Evolutionary conservation across 2,797 vertebrate species (phyloP).

Genomic region (Gymnocypris eckloni): DNA sequence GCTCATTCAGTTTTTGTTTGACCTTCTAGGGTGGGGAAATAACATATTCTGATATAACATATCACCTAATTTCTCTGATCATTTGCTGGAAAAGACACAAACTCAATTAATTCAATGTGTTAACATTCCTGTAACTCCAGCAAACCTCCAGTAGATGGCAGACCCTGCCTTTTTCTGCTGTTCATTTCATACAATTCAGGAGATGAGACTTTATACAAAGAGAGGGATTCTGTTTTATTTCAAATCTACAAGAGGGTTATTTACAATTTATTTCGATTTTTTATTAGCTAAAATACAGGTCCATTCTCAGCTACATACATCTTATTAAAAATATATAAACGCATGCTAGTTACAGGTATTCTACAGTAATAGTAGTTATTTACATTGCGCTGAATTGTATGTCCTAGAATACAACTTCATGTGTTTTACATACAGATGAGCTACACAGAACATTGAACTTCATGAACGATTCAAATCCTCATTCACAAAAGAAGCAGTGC

Average conservation of each 20-base stretch:
- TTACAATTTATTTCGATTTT: slow-evolving; percentile 54
- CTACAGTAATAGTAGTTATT: slow-evolving; percentile 73
- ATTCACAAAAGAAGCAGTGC: slow-evolving; percentile 78
- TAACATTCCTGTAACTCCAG: not conserved
- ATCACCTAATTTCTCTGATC: not conserved
- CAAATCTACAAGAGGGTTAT: slow-evolving; percentile 79
- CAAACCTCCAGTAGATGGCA: slow-evolving; percentile 43
- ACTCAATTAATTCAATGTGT: not conserved
- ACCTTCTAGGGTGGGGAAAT: not conserved
- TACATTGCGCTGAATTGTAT: slow-evolving; percentile 67
- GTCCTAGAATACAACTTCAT: slow-evolving; percentile 65
- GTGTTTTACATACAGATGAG: slow-evolving; percentile 66
- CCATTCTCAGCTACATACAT: slow-evolving; percentile 70
- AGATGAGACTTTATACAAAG: slow-evolving; percentile 65
- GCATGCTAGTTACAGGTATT: slow-evolving; percentile 70
- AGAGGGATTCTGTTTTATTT: slow-evolving; percentile 76
- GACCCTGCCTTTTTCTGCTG: slow-evolving; percentile 9
- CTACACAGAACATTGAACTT: slow-evolving; percentile 67
- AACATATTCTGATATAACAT: not conserved
- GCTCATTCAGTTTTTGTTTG: not conserved
- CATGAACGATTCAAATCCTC: slow-evolving; percentile 70
- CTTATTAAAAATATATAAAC: slow-evolving; percentile 85
- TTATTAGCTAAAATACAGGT: slow-evolving; percentile 67
- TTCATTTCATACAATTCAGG: not conserved
- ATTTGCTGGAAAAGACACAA: not conserved